Evolutionary conservation across 2,797 vertebrate genomes (phyloP), one percentile per base, ranked within the genome.

Genomic region (Malacoraja senta): DNA sequence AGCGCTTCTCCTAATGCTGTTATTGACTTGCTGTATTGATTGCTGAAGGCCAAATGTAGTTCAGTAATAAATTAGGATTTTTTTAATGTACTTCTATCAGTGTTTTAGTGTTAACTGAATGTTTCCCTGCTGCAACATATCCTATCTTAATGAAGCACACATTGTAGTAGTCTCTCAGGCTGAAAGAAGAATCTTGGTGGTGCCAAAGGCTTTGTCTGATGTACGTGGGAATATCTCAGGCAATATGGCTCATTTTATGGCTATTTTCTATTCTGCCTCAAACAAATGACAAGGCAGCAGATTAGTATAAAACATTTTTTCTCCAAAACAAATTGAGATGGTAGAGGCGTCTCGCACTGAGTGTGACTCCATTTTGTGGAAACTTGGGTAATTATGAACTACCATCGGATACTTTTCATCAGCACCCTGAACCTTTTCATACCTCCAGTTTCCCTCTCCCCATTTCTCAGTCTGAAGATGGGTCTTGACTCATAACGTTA

Each of bases 61-160:
- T 92, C 72, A 76, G 90, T 92, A 15, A 92, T 92, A 92, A 92
- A 72, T 92, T 92, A 92, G 29, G 68, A 72, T 88, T 88, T 88
- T 83, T 88, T 88, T 68, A 8, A 92, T 92, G 90, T 92, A 74
- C 72, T 53, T 92, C 71, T 92, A 92, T 71, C 90, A 58, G 90
- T 72, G 90, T 74, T 76, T 92, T 92, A 74, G 90, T 53, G 72
- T 92, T 76, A 76, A 72, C 90, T 74, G 71, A 76, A 92, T 92
- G 65, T 72, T 92, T 92, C 90, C 90, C 90, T 92, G 38, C 44
- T 92, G 68, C 72, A 76, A 92, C 90, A 92, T 72, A 92, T 76
- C 90, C 26, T 71, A 74, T 76, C 35, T 53, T 53, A 92, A 71
- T 12, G 38, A 92, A 68, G 35, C 90, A 53, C 71, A 29, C 38